phyloP scores from a whole-genome alignment of 2,888 invertebrate species.

The Platerodrilus igneus region DNA sequence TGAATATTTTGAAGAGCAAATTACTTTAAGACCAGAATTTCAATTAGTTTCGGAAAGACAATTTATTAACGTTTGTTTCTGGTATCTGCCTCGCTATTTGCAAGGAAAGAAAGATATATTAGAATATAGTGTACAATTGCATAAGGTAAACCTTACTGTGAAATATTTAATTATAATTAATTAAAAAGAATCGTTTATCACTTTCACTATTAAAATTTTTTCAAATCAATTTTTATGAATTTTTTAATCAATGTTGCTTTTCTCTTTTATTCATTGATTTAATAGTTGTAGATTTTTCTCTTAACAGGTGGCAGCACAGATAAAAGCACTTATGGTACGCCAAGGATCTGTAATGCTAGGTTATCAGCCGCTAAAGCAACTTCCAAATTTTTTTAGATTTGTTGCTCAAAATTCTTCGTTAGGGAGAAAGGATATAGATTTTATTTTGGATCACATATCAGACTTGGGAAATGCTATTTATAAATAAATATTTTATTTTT shows the following conservation, averaged over 20 bases:
- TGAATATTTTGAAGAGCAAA: conserved; percentile 47
- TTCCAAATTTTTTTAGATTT: conserved; percentile 65
- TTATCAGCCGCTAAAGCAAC: conserved; percentile 59
- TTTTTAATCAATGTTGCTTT: too few species aligned
- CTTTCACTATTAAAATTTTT: too few species aligned
- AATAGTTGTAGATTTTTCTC: not conserved
- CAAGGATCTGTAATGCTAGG: conserved; percentile 62
- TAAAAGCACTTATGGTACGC: conserved; percentile 62
- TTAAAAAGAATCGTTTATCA: too few species aligned
- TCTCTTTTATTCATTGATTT: not conserved
- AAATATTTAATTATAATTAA: too few species aligned
- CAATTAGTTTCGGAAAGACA: conserved; percentile 52
- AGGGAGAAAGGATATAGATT: conserved; percentile 54
- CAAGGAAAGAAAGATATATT: conserved; percentile 38
- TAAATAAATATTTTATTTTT: too few species aligned
- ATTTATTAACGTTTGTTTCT: conserved; percentile 67
- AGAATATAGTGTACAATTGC: conserved; percentile 43
- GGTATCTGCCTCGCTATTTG: conserved; percentile 59
- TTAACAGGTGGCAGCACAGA: conserved; percentile 58
- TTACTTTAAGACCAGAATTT: conserved; percentile 45
- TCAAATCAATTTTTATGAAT: too few species aligned
- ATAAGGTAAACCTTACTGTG: too few species aligned
- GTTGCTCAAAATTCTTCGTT: conserved; percentile 60
- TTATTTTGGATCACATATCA: conserved; percentile 58
- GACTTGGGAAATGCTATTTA: conserved; percentile 49